Evolutionary conservation across 2,888 invertebrate genomes (phyloP), one percentile per base, ranked within the genome.

Genomic region (Drosophila cognata): DNA sequence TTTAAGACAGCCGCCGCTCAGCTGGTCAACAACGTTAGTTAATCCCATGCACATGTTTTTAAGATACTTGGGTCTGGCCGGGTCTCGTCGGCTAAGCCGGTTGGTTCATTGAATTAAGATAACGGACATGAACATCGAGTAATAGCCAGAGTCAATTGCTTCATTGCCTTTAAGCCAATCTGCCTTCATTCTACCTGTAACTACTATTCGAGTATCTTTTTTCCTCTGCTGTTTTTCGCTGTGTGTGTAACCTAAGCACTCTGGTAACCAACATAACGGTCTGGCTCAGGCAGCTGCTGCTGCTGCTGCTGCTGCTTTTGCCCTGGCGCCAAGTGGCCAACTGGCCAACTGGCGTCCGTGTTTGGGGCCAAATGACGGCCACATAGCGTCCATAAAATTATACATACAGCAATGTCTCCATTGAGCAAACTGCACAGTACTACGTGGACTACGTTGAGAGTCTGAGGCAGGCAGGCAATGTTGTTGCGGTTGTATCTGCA

Each of bases 361-460:
- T 58, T 58, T 48, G 66, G 50, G 59, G 71, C 84, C 64, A 82
- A 82, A 80, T 82, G 86, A 74, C 71, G 75, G 66, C 88, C 89
- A 79, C 89, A 89, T 69, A 84, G 87, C 72, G 59, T 51, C 89
- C 88, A 84, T 84, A 89, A 84, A 84, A 84, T 84, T 87, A 87
- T 84, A 87, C 73, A 79, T 71, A 65, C 52, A 53, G 73, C 77
- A 66, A 69, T 81, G 87, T 82, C 84, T 87, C 82, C 64, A 81
- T 81, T 74, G 86, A 74, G 73, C 87, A 73, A 82, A 41, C 77
- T 72, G 57, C 71, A 53, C 79, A 69, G 57, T 63, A 62, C 41
- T 46, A 53, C 46, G 52, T 31, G 60, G 28, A 29, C 31, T 18
- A 57, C 48, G 35, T 43, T 16, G 21, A 29, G 59, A 38, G 56